Percentiles rank a stretch among this genome's conserved stretches.
phyloP scores from a whole-genome alignment of 2,888 invertebrate genomes.

The Drosophila kokeensis region DNA sequence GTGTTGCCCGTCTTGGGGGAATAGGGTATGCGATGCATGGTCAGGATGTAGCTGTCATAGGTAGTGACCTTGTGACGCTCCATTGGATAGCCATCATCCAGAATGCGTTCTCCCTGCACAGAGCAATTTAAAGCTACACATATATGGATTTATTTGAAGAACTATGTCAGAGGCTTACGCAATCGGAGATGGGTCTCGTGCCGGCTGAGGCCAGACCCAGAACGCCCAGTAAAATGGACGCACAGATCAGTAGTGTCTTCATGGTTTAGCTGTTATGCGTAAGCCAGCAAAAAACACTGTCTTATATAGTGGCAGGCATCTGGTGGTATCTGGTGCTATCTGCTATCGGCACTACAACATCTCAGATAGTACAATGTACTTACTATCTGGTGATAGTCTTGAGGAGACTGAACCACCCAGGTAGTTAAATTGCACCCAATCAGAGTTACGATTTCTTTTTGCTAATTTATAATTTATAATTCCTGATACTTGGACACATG shows the following conservation, averaged over 20 bases:
- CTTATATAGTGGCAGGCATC: slow-evolving; percentile 50
- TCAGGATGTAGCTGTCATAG: slow-evolving; percentile 92
- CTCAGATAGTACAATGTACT: slow-evolving; percentile 19
- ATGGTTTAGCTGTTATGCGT: slow-evolving; percentile 37
- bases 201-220: slow-evolving; percentile 47
- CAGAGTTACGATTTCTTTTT: slow-evolving; percentile 37
- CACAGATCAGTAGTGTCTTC: slow-evolving; percentile 39
- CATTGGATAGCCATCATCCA: slow-evolving; percentile 86
- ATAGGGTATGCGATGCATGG: slow-evolving; percentile 91
- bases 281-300: not conserved
- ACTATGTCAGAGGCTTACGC: slow-evolving; percentile 56
- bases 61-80: slow-evolving; percentile 90
- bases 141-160: not conserved
- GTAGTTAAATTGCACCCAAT: slow-evolving; percentile 41
- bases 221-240: slow-evolving; percentile 44
- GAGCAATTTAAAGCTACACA: not conserved
- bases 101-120: slow-evolving; percentile 73
- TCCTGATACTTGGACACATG: slow-evolving; percentile 28
- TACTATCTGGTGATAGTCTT: slow-evolving; percentile 53
- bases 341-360: slow-evolving; percentile 29
- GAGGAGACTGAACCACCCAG: slow-evolving; percentile 28
- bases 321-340: not conserved
- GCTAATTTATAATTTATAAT: slow-evolving; percentile 64
- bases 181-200: slow-evolving; percentile 75
- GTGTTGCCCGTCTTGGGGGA: slow-evolving; percentile 54